Evolutionary conservation across 23 tunicate species (phyloP).

Genomic region (Ascidia mentula): DNA sequence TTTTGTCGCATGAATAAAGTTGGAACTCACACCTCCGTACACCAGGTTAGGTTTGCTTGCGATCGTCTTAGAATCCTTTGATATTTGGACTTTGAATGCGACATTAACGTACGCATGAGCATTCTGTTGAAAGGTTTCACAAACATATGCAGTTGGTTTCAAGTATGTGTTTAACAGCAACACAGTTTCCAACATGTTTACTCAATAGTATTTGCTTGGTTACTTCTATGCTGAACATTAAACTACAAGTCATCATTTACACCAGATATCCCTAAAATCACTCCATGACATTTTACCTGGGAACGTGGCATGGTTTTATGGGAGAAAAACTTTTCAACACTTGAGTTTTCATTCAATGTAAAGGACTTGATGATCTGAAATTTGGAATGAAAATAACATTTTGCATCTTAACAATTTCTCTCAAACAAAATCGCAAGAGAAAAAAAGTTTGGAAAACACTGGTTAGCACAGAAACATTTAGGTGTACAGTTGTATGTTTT

Average conservation of each 20-base stretch:
- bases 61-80: not conserved
- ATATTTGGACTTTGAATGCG: constrained; percentile 45
- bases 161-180: not conserved
- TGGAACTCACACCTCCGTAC: constrained; percentile 52
- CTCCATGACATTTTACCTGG: constrained; percentile 23
- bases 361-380: not conserved
- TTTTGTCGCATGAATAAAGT: constrained; percentile 52
- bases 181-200: not conserved
- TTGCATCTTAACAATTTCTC: no score
- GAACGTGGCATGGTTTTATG: constrained; percentile 72
- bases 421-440: no score
- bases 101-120: constrained; percentile 84
- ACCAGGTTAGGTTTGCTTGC: constrained; percentile 18
- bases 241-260: not conserved
- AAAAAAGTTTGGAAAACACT: no score
- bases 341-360: not conserved
- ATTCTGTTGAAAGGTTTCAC: constrained; percentile 41
- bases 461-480: no score
- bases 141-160: not conserved
- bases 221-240: not conserved
- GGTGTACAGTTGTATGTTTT: no score
- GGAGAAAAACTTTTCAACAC: not conserved
- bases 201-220: not conserved
- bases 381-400: no score
- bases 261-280: no score